These are phyloP conservation scores for Agrochola lota DNA, from an alignment of 2,888 invertebrate species.

Conservation along the genomic window DNA sequence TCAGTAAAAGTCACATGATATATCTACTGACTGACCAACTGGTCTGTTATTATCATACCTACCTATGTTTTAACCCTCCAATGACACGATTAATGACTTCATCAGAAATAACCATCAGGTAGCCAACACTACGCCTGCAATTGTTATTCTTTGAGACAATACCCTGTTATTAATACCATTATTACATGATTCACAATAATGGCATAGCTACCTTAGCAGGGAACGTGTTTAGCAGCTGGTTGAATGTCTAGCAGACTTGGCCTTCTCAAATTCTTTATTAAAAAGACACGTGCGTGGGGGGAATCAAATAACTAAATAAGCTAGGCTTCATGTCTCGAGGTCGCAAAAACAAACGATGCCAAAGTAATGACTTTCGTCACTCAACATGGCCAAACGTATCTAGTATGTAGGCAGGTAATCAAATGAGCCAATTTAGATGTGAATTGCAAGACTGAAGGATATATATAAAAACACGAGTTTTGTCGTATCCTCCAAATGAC, in stretches of 20 bases:
- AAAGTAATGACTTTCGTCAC: conserved; percentile 59
- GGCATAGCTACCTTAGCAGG: conserved; percentile 1
- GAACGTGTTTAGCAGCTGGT: background rate
- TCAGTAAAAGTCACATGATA: conserved; percentile 20
- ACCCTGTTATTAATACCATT: conserved; percentile 30
- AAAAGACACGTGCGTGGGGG: conserved; percentile 60
- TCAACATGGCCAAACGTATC: conserved; percentile 48
- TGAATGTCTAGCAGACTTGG: conserved; percentile 13
- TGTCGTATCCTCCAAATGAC: conserved; percentile 1
- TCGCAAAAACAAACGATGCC: conserved; percentile 49
- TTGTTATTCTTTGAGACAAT: conserved; percentile 53
- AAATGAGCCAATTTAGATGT: conserved; percentile 30
- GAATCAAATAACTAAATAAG: conserved; percentile 62
- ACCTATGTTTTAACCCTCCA: conserved; percentile 3
- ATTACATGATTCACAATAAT: conserved; percentile 31
- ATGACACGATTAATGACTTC: conserved; percentile 45
- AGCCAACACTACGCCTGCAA: conserved; percentile 12
- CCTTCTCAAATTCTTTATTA: conserved; percentile 41
- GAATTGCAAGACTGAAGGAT: conserved; percentile 14
- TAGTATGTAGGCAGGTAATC: conserved; percentile 45
- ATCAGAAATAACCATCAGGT: conserved; percentile 35
- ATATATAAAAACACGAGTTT: conserved; percentile 19
- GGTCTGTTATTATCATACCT: conserved; percentile 11
- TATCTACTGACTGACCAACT: conserved; percentile 3
- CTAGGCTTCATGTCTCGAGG: conserved; percentile 64